phyloP scores from a whole-genome alignment of 2,888 invertebrate species.

The Nemapogon koenigi region DNA sequence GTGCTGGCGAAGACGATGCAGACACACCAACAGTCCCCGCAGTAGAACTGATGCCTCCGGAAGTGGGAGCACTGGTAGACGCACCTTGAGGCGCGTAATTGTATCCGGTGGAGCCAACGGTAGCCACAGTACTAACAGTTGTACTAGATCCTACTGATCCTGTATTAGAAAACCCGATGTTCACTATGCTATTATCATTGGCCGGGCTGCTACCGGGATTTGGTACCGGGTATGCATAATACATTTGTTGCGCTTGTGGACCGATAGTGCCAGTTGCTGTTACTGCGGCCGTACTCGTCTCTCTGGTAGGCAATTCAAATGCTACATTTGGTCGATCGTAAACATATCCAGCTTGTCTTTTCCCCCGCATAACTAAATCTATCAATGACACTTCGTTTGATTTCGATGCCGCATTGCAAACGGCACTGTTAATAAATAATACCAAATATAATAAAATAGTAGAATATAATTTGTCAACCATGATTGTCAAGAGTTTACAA shows the following conservation, averaged over 20 bases:
- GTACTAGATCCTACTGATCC: conserved; percentile 18
- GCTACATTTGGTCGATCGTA: conserved; percentile 46
- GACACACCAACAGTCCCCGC: too few species aligned
- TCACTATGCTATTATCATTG: conserved; percentile 19
- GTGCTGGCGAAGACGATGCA: not conserved
- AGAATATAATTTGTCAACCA: too few species aligned
- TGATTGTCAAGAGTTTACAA: too few species aligned
- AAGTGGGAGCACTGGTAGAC: not conserved
- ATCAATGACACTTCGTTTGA: too few species aligned
- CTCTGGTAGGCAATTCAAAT: conserved; percentile 40
- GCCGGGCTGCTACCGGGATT: not conserved
- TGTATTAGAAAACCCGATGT: conserved; percentile 26
- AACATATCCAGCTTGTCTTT: conserved; percentile 51
- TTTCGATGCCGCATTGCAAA: too few species aligned
- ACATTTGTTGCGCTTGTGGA: conserved; percentile 45
- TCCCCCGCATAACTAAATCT: too few species aligned
- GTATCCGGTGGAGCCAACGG: conserved; percentile 3
- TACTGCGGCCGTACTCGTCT: conserved; percentile 35
- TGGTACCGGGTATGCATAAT: conserved; percentile 48
- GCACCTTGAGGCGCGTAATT: conserved; percentile 1
- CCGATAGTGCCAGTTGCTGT: conserved; percentile 38
- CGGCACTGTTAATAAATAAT: too few species aligned
- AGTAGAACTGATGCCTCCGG: conserved; percentile 6
- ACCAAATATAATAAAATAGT: too few species aligned
- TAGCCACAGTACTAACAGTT: conserved; percentile 1